Evolutionary conservation across 2,888 invertebrate species (phyloP), one percentile per base, ranked within the genome.

Genomic region (Rambutsinella grinnellia): DNA sequence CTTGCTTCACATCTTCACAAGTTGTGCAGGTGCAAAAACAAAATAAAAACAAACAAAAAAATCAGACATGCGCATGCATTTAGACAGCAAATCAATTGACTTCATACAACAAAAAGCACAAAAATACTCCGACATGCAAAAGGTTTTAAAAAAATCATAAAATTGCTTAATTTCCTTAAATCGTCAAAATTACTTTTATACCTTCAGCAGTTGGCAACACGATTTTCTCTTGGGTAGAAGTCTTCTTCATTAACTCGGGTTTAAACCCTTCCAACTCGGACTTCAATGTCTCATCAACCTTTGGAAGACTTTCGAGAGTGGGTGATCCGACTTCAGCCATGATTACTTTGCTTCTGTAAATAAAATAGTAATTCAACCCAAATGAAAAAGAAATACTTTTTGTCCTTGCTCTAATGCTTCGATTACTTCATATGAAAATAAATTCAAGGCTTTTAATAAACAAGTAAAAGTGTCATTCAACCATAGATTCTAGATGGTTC

Each of bases 171-270:
- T n/a, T n/a, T n/a, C n/a, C n/a, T n/a, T n/a, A n/a, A n/a, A n/a
- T n/a, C n/a, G n/a, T n/a, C n/a, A n/a, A n/a, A n/a, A n/a, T n/a
- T n/a, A n/a, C n/a, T n/a, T n/a, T n/a, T n/a, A n/a, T n/a, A n/a
- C 97, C 96, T 93, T 96, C 94, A 84, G 96, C 95, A 53, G 96
- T 94, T 74, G 97, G 97, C 85, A 98, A 90, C 79, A 96, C 91
- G 76, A 94, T 94, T 88, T 97, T 98, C 87, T 97, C 97, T 82
- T 93, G 91, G 71, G 96, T 96, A 84, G 93, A 92, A 8, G 95
- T 94, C 86, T 94, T 94, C 86, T 94, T 94, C 87, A 98, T 90
- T 85, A 93, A 92, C 85, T 92, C 92, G 78, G 93, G 91, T 87
- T 95, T 94, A 90, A 98, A 98, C 62, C 92, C 93, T 88, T 95